Percentiles rank a stretch among this genome's conserved stretches.
Conservation (phyloP, 2,113 vertebrate genomes). For the Prionailurus viverrinus region DNA sequence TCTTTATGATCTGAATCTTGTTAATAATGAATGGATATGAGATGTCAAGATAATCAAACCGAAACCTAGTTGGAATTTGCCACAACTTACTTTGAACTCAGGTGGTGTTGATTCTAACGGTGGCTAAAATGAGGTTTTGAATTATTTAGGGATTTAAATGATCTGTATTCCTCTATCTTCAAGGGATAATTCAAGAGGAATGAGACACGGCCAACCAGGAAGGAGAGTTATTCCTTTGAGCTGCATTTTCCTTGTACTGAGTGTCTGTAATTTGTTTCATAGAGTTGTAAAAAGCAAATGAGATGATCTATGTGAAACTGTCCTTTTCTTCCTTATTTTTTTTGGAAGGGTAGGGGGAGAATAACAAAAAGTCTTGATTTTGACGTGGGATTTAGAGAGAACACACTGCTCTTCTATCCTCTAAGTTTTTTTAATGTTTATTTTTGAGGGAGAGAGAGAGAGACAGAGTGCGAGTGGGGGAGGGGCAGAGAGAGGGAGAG, state of each 20-base stretch:
- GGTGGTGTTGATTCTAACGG: neutral
- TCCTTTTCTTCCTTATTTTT: neutral
- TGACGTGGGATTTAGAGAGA: neutral
- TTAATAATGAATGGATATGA: neutral
- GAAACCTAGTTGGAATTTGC: slow-evolving; percentile 2
- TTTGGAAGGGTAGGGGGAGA: neutral
- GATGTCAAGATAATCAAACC: slow-evolving; percentile 8
- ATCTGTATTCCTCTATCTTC: neutral
- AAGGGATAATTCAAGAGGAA: neutral
- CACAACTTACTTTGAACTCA: neutral
- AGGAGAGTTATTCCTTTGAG: neutral
- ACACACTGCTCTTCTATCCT: neutral
- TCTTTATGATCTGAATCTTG: neutral
- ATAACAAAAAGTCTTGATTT: neutral
- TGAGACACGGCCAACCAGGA: neutral
- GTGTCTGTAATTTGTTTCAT: neutral
- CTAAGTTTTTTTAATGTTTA: neutral
- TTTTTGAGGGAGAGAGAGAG: too few relatives aligned
- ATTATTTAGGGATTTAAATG: slow-evolving; percentile 47
- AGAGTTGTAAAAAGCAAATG: neutral
- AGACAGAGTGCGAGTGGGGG: too few relatives aligned
- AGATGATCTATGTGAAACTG: neutral
- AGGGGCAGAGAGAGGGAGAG: too few relatives aligned
- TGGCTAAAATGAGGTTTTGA: neutral
- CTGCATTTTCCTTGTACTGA: neutral